Conservation (phyloP, 2,113 vertebrate genomes). For the Columba janthina region DNA sequence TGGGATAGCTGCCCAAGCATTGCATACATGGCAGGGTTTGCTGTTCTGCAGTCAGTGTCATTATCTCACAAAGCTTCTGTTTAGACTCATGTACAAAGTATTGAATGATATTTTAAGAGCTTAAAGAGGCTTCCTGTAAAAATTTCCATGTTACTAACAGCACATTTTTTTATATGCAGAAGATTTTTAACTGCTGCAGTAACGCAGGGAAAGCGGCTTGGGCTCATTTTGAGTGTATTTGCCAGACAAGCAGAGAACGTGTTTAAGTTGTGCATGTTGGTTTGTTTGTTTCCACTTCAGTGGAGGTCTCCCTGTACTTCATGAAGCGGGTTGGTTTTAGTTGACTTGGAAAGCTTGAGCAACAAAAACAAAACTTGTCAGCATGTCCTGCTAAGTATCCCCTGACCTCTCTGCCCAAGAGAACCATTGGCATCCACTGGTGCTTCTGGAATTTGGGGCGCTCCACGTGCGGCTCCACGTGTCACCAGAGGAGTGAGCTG, state of each 20-base stretch:
- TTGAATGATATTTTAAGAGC: background rate
- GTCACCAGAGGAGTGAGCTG: background rate
- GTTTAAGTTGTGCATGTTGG: background rate
- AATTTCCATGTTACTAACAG: background rate
- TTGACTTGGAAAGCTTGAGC: background rate
- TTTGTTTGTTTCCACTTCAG: background rate
- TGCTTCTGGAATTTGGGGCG: background rate
- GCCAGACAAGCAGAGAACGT: background rate
- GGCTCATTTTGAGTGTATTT: background rate
- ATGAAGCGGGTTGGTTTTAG: background rate
- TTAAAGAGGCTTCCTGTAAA: background rate
- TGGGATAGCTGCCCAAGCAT: background rate
- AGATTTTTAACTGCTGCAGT: background rate
- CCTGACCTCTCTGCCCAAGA: background rate
- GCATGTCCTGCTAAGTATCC: background rate
- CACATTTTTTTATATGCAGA: background rate
- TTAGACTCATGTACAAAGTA: background rate
- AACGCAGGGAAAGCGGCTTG: background rate
- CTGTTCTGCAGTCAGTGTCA: background rate
- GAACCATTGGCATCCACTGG: background rate
- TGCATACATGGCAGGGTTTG: fast-evolving
- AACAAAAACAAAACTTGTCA: background rate
- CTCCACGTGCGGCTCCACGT: fast-evolving
- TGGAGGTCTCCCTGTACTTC: background rate
- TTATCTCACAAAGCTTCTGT: background rate